Base-by-base conservation (phyloP, 2,797 vertebrate genomes). In the Sebastes hopkinsi region DNA sequence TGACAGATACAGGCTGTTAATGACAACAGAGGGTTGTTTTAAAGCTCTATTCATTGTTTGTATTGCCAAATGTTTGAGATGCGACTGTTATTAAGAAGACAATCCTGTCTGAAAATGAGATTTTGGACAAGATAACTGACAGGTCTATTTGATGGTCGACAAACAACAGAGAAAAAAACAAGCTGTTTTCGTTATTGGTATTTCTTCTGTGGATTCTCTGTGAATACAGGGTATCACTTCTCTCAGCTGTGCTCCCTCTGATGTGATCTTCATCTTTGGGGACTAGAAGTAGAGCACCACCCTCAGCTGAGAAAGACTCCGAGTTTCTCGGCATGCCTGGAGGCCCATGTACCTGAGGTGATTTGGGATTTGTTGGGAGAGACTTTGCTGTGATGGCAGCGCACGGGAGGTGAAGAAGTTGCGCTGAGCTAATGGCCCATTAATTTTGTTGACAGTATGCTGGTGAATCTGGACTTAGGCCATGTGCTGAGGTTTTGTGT, bases 331-430 rank as follows among this genome's bases (percentile, higher is more conserved):
- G 88, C 87, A 78, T 81, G 80, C 87, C 87, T 75, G n/a, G 82
- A 87, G 92, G 92, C 91, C 87, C 67, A 61, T 88, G 62, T 85
- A 87, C 87, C 91, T 91, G 78, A 77, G 81, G 85, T 80, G 92
- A 92, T 95, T 73, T 91, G 91, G 91, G 92, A 92, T 87, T 90
- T 88, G 87, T 66, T 82, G 67, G 7, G 5, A 83, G 78, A 87
- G 64, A 77, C 79, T 91, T 81, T 81, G 55, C 80, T 76, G 75
- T 78, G n/a, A 78, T 69, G 68, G 87, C 78, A 78, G 81, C 54
- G 29, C 76, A 82, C 30, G 55, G 82, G 82, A 82, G 90, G 86
- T 81, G 88, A 88, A 79, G 70, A 82, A 86, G 86, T 78, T 72
- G 64, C 87, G 38, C 75, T 1, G 67, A 86, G 81, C 83, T 91